Evolutionary conservation across 92 coral and sea anemone species (phyloP), one percentile per base, ranked within the genome.

Genomic region (Micromussa lordhowensis): DNA sequence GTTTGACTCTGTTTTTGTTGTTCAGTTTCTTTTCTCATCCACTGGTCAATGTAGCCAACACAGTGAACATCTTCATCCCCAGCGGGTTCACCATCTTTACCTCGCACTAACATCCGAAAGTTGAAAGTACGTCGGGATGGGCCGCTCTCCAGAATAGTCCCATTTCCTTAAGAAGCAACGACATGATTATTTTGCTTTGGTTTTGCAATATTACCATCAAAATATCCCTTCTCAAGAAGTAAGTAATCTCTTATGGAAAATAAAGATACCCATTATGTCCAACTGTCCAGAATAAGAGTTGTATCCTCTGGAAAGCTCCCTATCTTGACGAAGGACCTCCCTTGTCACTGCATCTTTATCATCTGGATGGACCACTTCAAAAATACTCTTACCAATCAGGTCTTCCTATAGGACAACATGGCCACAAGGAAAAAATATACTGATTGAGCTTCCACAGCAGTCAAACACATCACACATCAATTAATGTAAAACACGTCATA

Each of bases 341-440:
- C 36, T 71, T 36, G 85, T 51, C n/a, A 95, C 82, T 15, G 58
- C 73, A 17, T 89, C 86, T 68, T 87, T 95, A 88, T 96, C 99
- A 19, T 96, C 98, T 30, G 96, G 94, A 63, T 92, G 94, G 14
- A 96, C 81, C 28, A 95, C 79, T 49, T 96, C 96, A 61, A 89
- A 80, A 55, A 96, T 85, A 55, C 92, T 94, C 53, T 91, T 90
- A 22, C 95, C 97, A 3, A 91, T 7, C 57, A 96, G 78, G 32
- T 94, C 96, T 31, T 91, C 94, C 98, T 95, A 48, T 1, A 82
- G 13, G 49, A 30, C 51, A 49, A 59, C 36, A 29, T 9, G 9
- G 4, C 44, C 16, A 69, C 3, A 4, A 68, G 13, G 17, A 14
- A 15, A 24, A 82, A 69, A 0, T 49, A 48, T 0, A 78, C 12